Percentiles rank a stretch among this genome's conserved stretches.
phyloP scores from a whole-genome alignment of 2,888 invertebrate genomes.

The Eristalis pertinax region DNA sequence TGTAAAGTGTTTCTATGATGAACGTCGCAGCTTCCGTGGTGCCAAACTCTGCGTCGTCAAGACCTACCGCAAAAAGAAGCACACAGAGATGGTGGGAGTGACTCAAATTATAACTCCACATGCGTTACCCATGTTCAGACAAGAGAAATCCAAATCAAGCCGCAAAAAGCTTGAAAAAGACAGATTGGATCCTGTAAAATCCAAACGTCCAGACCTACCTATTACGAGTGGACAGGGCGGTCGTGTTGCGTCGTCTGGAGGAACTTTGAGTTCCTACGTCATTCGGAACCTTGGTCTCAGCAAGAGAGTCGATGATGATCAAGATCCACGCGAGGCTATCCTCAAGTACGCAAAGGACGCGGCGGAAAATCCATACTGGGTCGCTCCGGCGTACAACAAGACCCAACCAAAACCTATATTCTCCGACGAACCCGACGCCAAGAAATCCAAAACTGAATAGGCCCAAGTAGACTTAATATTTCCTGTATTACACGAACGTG shows the following conservation, averaged over 20 bases:
- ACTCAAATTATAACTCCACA: slow-evolving; percentile 98
- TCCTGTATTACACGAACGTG: slow-evolving; percentile 4
- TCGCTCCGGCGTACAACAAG: slow-evolving; percentile 93
- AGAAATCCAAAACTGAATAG: slow-evolving; percentile 78
- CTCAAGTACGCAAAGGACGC: slow-evolving; percentile 97
- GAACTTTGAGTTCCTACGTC: slow-evolving; percentile 97
- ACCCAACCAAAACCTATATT: slow-evolving; percentile 94
- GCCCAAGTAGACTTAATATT: background rate
- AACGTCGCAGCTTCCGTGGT: slow-evolving; percentile 92
- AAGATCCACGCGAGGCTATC: slow-evolving; percentile 97
- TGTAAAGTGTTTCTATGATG: slow-evolving; percentile 95
- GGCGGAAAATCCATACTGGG: slow-evolving; percentile 98
- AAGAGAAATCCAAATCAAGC: slow-evolving; percentile 93
- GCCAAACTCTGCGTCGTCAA: slow-evolving; percentile 95
- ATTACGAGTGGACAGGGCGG: slow-evolving; percentile 96
- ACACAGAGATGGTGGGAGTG: slow-evolving; percentile 92
- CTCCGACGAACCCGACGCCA: slow-evolving; percentile 82
- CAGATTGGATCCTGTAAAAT: slow-evolving; percentile 92
- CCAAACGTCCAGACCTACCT: slow-evolving; percentile 90
- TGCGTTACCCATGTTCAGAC: slow-evolving; percentile 96
- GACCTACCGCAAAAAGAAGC: slow-evolving; percentile 88
- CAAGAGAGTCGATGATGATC: slow-evolving; percentile 94
- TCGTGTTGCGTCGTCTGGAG: slow-evolving; percentile 93
- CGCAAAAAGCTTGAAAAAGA: slow-evolving; percentile 96
- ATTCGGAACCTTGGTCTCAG: slow-evolving; percentile 97